Evolutionary conservation across 2,888 invertebrate genomes (phyloP), one percentile per base, ranked within the genome.

Genomic region (Parascotia fuliginaria): DNA sequence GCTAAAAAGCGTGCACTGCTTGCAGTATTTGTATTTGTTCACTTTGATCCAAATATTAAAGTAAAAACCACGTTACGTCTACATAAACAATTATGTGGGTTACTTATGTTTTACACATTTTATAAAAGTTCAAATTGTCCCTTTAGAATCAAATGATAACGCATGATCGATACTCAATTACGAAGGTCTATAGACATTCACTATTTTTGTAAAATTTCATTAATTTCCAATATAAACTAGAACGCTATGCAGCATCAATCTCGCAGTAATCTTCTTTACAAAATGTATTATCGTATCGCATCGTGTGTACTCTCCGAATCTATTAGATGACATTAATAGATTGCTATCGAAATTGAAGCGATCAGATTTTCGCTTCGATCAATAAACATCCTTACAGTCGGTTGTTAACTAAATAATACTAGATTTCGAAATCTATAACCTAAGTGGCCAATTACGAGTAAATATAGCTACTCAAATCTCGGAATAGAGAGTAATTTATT

Each of bases 291-390:
- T 16, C 22, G 28, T 36, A 44, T 54, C 19, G 6, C 24, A 27
- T 51, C 41, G 7, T 33, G 11, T 36, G 41, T 22, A 11, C 33
- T 34, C 27, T 46, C 33, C 33, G 31, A 55, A 55, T 46, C 45
- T 61, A 51, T 54, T 48, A 43, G 38, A 33, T 46, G 51, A 58
- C 51, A 51, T 37, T 49, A 44, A 52, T 32, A 59, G 55, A 62
- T 62, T 28, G 51, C 51, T 60, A 62, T 62, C 59, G 29, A 51
- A 41, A 48, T 40, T 48, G 44, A 51, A 58, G 37, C 34, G 12
- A 53, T 46, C 32, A n/a, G 40, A 40, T 29, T 24, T 42, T 14
- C 22, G 53, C 41, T 47, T 54, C 48, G 40, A 46, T 57, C 54
- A 61, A 49, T 58, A 44, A 46, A 42, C 22, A 53, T 28, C 38